phyloP scores from a whole-genome alignment of 2,888 invertebrate genomes.

The Caradrina kadenii region DNA sequence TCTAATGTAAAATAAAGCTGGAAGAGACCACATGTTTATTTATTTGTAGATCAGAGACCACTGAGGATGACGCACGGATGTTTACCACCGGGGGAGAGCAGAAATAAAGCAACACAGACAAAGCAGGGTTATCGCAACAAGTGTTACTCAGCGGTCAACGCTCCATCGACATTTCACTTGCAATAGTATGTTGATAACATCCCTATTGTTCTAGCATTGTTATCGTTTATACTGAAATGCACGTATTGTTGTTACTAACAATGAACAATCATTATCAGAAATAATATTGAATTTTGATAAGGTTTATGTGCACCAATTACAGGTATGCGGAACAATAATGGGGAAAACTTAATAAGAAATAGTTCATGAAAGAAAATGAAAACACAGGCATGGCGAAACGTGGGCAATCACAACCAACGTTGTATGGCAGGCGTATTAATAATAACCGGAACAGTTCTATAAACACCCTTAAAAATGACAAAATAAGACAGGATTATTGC shows the following conservation, averaged over 20 bases:
- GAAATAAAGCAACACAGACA: slow-evolving; percentile 83
- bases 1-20: slow-evolving; percentile 64
- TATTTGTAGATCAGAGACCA: slow-evolving; percentile 85
- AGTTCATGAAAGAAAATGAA: slow-evolving; percentile 22
- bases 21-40: slow-evolving; percentile 78
- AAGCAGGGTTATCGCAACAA: slow-evolving; percentile 81
- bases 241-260: slow-evolving; percentile 66
- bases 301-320: slow-evolving; percentile 45
- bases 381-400: slow-evolving; percentile 15
- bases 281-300: slow-evolving; percentile 64
- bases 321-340: slow-evolving; percentile 38
- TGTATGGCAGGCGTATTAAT: not conserved
- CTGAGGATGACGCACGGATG: slow-evolving; percentile 86
- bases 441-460: slow-evolving; percentile 2
- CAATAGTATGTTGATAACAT: slow-evolving; percentile 78
- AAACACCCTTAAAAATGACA: not conserved
- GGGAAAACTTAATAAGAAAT: slow-evolving; percentile 48
- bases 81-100: slow-evolving; percentile 86
- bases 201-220: slow-evolving; percentile 77
- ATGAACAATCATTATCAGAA: slow-evolving; percentile 62
- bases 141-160: slow-evolving; percentile 83
- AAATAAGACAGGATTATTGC: too few relatives aligned
- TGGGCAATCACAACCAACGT: slow-evolving; percentile 3
- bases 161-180: slow-evolving; percentile 76
- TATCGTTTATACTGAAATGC: slow-evolving; percentile 67